Evolutionary conservation across 2,888 invertebrate species (phyloP).

Genomic region (Calameuta pallipes): DNA sequence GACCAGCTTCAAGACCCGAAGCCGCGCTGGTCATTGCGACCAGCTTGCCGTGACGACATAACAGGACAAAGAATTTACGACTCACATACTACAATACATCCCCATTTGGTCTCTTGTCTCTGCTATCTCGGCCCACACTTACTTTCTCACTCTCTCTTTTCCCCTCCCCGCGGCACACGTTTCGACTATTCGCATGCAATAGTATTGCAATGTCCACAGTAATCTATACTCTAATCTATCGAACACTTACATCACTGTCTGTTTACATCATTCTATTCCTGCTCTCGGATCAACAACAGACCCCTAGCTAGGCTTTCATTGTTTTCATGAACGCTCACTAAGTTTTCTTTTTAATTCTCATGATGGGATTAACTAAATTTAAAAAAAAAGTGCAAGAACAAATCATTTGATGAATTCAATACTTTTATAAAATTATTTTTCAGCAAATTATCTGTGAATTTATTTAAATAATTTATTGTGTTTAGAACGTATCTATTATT

Average conservation of each 20-base stretch:
- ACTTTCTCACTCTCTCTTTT: neutral
- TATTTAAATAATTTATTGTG: too few relatives aligned
- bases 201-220: neutral
- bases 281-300: neutral
- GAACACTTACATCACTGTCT: neutral
- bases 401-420: too few relatives aligned
- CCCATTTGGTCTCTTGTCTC: neutral
- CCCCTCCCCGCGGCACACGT: neutral
- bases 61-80: conserved; percentile 62
- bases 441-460: too few relatives aligned
- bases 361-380: too few relatives aligned
- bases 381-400: too few relatives aligned
- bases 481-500: too few relatives aligned
- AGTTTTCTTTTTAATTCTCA: neutral
- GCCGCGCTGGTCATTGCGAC: conserved; percentile 21
- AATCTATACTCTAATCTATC: neutral
- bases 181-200: neutral
- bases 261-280: neutral
- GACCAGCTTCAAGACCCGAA: conserved; percentile 5
- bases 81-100: conserved; percentile 54
- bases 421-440: too few relatives aligned
- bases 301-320: neutral
- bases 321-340: neutral
- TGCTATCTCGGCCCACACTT: neutral
- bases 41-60: conserved; percentile 54